These are phyloP conservation scores for Glaucidium brasilianum DNA, from an alignment of 2,113 vertebrate genomes.

Conservation along the genomic window DNA sequence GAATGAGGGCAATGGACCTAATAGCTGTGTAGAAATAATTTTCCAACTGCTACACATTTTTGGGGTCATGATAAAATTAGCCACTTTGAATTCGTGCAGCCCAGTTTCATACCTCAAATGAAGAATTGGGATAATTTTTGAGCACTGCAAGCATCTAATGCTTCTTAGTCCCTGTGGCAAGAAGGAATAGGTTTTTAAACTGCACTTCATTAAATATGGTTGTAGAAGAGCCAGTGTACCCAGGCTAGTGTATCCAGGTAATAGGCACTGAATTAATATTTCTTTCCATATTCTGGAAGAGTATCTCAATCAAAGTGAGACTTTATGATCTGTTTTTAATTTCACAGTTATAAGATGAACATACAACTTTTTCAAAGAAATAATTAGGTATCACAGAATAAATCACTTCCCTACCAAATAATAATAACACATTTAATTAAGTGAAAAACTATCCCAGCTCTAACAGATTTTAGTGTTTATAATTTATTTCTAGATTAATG, in stretches of 20 bases:
- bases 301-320: not conserved
- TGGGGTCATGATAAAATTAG: not conserved
- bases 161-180: not conserved
- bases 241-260: not conserved
- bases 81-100: not conserved
- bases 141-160: not conserved
- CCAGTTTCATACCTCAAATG: not conserved
- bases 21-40: not conserved
- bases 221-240: not conserved
- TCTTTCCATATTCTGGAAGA: not conserved
- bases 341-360: conserved; percentile 10
- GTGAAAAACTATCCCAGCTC: not conserved
- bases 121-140: not conserved
- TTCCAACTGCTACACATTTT: not conserved
- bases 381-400: not conserved
- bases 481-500: not conserved
- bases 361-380: not conserved
- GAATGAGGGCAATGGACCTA: not conserved
- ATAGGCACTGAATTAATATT: not conserved
- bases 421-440: not conserved
- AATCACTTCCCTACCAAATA: not conserved
- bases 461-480: not conserved
- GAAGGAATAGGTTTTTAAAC: not conserved
- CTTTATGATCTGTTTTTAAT: not conserved
- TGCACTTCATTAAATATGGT: not conserved